Base-by-base conservation (phyloP, 1,140 invertebrate species). In the Pogonomyrmex barbatus region DNA sequence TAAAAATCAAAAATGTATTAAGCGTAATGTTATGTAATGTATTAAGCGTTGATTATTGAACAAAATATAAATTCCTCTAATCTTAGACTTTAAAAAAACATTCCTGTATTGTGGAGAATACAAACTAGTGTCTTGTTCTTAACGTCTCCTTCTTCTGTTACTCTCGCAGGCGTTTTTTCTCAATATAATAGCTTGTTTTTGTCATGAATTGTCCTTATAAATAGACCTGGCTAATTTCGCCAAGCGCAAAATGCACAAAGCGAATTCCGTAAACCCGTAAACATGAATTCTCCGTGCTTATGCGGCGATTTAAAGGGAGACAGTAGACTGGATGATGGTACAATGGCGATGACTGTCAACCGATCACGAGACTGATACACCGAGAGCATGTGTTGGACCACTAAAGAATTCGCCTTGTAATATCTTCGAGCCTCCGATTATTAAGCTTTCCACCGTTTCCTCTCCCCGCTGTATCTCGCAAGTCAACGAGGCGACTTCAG, bases 321-420 rank as follows among this genome's bases (percentile, higher is more conserved):
- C 86, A 39, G 86, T 91, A 62, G 88, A 90, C 85, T 75, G 90
- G 83, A 93, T 90, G 86, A 91, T 92, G 93, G 93, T 90, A 89
- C 89, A 91, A 56, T 87, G 86, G 87, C 85, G 90, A 92, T 93
- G 92, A 93, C 92, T 92, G 88, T 78, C 87, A 89, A 90, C 89
- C 91, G 92, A 89, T 88, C 88, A 65, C 39, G 50, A 47, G 30
- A 60, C 52, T 6, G 47, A 33, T 42, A 50, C 54, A 73, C 42
- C 36, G 89, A 88, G 88, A 91, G 88, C 86, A 75, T 79, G 87
- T 68, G 90, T 76, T 91, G 88, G 60, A 84, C 88, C 78, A 67
- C 71, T 82, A 88, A 93, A 91, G 94, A 94, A 94, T 94, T 92
- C 88, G 94, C 93, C 90, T 92, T 92, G 93, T 94, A 94, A 94